Base-by-base conservation (phyloP, 1,140 invertebrate genomes). In the Drosophila santomea region DNA sequence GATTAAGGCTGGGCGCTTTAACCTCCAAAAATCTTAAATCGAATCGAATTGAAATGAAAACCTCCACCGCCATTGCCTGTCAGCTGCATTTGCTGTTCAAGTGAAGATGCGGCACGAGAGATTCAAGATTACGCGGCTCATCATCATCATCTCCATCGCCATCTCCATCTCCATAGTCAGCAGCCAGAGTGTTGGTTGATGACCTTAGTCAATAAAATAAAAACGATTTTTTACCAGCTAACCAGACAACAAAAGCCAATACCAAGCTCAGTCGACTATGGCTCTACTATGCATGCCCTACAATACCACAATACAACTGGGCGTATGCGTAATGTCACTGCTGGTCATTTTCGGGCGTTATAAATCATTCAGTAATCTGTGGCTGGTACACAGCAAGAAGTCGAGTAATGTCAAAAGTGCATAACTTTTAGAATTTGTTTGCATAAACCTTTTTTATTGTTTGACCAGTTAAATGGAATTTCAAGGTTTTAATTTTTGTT, bases 141-240 rank as follows among this genome's bases (percentile, higher is more conserved):
- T 64, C 59, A 69, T 72, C 67, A 36, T 45, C 57, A 15, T 61
- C 35, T n/a, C 6, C 62, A 57, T 56, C 51, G 11, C n/a, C 55
- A 25, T 20, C 59, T 43, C 48, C 59, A 54, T 32, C 62, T 51
- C 32, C 43, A 71, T 69, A 51, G 41, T 48, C 63, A 20, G 51
- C 45, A 47, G 60, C 63, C 41, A 58, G 58, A 57, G 73, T 80
- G 51, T 71, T 76, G 52, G 79, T 59, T 89, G 85, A 74, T 84
- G 84, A 89, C 85, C 84, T 89, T 89, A 89, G 84, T 85, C 85
- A 90, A 90, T 84, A 90, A 89, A 88, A 86, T 62, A 67, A 74
- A 76, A 61, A 62, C 57, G 41, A 77, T 76, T 76, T 76, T 76
- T 76, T 76, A 60, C 73, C 73, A 76, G 59, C 25, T 45, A 61